Base-by-base conservation (phyloP, 1,140 invertebrate genomes). In the Drosophila teissieri region DNA sequence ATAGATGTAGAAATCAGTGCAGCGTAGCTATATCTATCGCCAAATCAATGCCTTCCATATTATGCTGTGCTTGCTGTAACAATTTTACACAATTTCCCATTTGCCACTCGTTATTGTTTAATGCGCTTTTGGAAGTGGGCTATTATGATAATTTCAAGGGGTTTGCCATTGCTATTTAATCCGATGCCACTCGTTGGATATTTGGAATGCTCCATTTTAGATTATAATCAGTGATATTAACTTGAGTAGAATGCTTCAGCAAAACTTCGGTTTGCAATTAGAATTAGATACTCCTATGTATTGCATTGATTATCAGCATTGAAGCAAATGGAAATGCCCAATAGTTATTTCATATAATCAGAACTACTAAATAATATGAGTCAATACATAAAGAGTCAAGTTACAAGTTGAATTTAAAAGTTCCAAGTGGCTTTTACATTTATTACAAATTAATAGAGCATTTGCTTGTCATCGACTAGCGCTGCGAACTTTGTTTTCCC, bases 51-150 rank as follows among this genome's bases (percentile, higher is more conserved):
- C 57, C 34, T 42, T 27, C 45, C 45, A 53, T 70, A 53, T 44
- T 56, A 68, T 72, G 61, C 73, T 61, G 45, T 45, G 72, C 51
- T 77, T 46, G 78, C 62, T 63, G 53, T 60, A 48, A 17, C 73
- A 81, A 77, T 82, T 82, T 78, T 64, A 52, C 54, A 58, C 73
- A 68, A 74, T 57, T 77, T 69, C 44, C 53, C 40, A 77, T 81
- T 62, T 82, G 49, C 56, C 62, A 78, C 40, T 56, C 51, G 54
- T 70, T 61, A 63, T 60, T 46, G 44, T 58, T 57, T 73, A 70
- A 79, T 79, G 76, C 55, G 39, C 53, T 67, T 57, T 60, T 58
- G 19, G 12, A 65, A 19, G 39, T 40, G 7, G 34, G 19, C 48
- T 37, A 27, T 45, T 36, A 36, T 22, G 48, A 65, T 52, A 42